These are phyloP conservation scores for Nomada goodeniana DNA, from an alignment of 2,888 invertebrate species.

Conservation along the genomic window DNA sequence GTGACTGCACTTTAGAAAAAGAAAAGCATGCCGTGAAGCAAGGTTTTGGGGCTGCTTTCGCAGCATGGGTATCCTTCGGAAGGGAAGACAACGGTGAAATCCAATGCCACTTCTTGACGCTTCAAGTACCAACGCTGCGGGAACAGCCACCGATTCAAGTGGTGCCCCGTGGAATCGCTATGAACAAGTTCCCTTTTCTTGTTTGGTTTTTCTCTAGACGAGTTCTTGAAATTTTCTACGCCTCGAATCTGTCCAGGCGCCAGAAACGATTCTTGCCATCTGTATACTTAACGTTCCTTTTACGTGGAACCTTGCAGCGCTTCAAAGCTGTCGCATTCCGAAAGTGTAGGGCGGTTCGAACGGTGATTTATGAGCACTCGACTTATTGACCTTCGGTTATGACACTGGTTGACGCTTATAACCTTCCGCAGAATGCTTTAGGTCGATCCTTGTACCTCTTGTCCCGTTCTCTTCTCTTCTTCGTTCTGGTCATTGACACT, in stretches of 20 bases:
- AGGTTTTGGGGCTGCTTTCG: constrained; percentile 52
- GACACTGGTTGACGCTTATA: constrained; percentile 74
- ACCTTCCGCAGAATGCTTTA: constrained; percentile 65
- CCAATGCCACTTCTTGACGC: constrained; percentile 54
- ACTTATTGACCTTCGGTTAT: constrained; percentile 77
- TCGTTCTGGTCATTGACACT: constrained; percentile 10
- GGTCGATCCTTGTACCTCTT: constrained; percentile 14
- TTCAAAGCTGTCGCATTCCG: constrained; percentile 51
- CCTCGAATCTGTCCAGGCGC: constrained; percentile 38
- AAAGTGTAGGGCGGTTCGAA: constrained; percentile 70
- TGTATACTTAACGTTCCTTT: constrained; percentile 47
- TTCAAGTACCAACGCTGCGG: constrained; percentile 45
- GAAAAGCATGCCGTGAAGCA: constrained; percentile 52
- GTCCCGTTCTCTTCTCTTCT: neutral
- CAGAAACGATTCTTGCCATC: constrained; percentile 38
- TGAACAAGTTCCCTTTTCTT: constrained; percentile 54
- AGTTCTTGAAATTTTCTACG: constrained; percentile 54
- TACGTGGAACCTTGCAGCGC: constrained; percentile 36
- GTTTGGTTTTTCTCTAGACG: constrained; percentile 30
- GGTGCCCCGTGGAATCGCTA: constrained; percentile 5
- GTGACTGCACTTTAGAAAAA: constrained; percentile 56
- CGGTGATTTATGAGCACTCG: constrained; percentile 76
- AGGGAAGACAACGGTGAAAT: constrained; percentile 62
- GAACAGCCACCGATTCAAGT: constrained; percentile 47
- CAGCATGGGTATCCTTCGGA: constrained; percentile 44